Conservation (phyloP, 2,113 vertebrate species). For the Myxocyprinus asiaticus region DNA sequence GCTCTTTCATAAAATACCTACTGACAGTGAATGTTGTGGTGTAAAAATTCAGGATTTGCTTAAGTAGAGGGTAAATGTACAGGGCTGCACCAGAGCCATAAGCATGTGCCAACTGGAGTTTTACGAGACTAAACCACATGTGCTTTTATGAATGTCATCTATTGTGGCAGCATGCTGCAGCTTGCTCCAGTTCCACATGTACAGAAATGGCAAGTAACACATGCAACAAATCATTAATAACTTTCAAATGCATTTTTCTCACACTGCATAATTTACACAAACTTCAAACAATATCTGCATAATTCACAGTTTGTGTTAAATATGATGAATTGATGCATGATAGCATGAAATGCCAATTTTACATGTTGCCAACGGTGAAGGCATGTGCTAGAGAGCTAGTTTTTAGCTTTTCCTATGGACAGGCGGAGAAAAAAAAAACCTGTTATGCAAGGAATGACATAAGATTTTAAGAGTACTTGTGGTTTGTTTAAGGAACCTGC, state of each 20-base stretch:
- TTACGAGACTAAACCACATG: slow-evolving; percentile 32
- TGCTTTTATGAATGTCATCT: not conserved
- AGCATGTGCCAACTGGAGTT: slow-evolving; percentile 19
- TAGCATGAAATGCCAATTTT: not conserved
- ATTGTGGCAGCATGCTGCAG: slow-evolving; percentile 30
- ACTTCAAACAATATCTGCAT: no score
- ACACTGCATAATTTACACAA: no score
- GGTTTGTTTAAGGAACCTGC: not conserved
- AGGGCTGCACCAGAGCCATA: not conserved
- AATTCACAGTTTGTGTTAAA: no score
- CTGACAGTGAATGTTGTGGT: not conserved
- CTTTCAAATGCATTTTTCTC: no score
- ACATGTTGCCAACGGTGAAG: not conserved
- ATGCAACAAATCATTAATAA: not conserved
- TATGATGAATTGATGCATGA: not conserved
- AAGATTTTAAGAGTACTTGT: not conserved
- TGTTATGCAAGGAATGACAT: not conserved
- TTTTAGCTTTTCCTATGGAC: not conserved
- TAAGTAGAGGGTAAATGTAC: slow-evolving; percentile 31
- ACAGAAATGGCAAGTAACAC: slow-evolving; percentile 12
- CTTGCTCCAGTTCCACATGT: slow-evolving; percentile 31
- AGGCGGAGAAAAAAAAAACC: not conserved
- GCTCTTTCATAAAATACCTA: not conserved
- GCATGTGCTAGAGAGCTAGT: not conserved
- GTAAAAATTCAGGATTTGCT: not conserved